These are phyloP conservation scores for Siderastrea radians DNA, from an alignment of 92 coral and sea anemone genomes.

Conservation along the genomic window DNA sequence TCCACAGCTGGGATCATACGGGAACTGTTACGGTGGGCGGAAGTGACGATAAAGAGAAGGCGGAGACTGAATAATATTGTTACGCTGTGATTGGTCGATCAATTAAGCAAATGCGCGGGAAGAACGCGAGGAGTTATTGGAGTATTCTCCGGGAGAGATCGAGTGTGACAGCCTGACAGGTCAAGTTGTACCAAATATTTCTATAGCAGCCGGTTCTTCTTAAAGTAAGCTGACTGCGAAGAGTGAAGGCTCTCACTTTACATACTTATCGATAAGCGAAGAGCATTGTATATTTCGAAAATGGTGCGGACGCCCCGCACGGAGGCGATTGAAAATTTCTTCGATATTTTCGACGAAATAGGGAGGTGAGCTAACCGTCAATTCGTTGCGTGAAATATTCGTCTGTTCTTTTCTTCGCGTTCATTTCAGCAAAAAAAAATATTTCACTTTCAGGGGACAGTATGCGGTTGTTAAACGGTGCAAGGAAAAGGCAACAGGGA, in stretches of 20 bases:
- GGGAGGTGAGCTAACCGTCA: conserved; percentile 71
- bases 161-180: conserved; percentile 55
- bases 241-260: neutral
- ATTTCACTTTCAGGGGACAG: conserved; percentile 75
- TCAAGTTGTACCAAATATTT: conserved; percentile 16
- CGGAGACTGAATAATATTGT: conserved; percentile 26
- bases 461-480: conserved; percentile 88
- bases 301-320: conserved; percentile 76
- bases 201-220: neutral
- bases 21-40: conserved; percentile 57
- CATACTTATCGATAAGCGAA: conserved; percentile 5
- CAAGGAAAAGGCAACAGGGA: conserved; percentile 77
- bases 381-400: conserved; percentile 13
- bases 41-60: conserved; percentile 70
- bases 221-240: conserved; percentile 15
- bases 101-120: conserved; percentile 54
- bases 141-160: conserved; percentile 26
- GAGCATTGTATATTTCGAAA: neutral
- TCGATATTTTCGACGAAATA: conserved; percentile 85
- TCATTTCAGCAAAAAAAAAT: neutral
- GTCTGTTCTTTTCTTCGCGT: conserved; percentile 3
- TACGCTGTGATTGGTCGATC: conserved; percentile 60
- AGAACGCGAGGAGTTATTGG: conserved; percentile 58
- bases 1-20: conserved; percentile 31
- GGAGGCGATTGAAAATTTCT: conserved; percentile 83